Evolutionary conservation across 2,888 invertebrate genomes (phyloP), one percentile per base, ranked within the genome.

Genomic region (Polylopha cassiicola): DNA sequence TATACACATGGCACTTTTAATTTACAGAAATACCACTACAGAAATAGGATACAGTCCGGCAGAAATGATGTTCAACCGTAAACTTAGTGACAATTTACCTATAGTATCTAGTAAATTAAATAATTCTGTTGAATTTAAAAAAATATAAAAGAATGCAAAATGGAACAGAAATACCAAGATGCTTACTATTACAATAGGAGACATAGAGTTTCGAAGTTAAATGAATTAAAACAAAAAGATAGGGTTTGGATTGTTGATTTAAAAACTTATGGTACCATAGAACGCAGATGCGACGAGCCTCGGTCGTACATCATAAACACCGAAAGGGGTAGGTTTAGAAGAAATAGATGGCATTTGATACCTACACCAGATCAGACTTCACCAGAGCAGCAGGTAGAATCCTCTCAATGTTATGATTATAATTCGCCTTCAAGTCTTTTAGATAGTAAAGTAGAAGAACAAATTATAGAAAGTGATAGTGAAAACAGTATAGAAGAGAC

Each of bases 1-100:
- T 28, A 24, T 24, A 4, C 9, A 41, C 8, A 13, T 41, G 21
- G 41, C 41, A n/a, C 26, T 41, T 20, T 22, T 33, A 13, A 29
- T 34, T 1, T 39, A 39, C 21, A 27, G 27, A 8, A 33, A 39
- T 27, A 39, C 33, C 2, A 28, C 39, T 17, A n/a, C 18, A 13
- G 33, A 28, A 3, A 8, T 21, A 14, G 36, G 41, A 3, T 41
- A 16, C 15, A 36, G 41, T 16, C 36, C 41, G 2, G 27, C 28
- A 10, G 39, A 39, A 11, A 11, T 39, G 10, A 20, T 22, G 27
- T 27, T 32, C 17, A 36, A 27, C n/a, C 27, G 27, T 8, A 27
- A 15, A 1, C 8, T 27, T 3, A 27, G 15, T 7, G 27, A 27
- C 15, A 27, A 24, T 10, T 13, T 24, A 10, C 24, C 24, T 7